A percentile compares a stretch with the other conserved stretches of the same genome.
These are phyloP conservation scores for Probosciger aterrimus DNA, from an alignment of 2,113 vertebrate species.

Conservation along the genomic window DNA sequence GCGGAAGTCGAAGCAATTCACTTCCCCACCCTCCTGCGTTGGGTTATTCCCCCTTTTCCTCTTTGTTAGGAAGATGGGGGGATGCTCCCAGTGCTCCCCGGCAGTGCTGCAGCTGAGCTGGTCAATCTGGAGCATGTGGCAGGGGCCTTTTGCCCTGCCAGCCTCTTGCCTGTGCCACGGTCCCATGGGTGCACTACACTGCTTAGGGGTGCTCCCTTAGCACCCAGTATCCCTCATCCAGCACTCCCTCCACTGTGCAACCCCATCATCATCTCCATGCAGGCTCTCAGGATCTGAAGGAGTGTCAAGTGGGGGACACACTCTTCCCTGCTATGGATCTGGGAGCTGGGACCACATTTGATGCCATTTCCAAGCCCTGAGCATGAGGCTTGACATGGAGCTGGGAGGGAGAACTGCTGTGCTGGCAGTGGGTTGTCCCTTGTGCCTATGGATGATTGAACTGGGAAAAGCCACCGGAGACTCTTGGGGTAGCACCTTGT, in stretches of 20 bases:
- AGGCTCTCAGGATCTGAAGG: background rate
- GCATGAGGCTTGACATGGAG: background rate
- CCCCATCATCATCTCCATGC: accelerated
- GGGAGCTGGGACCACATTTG: background rate
- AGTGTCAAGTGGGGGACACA: background rate
- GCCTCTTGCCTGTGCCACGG: accelerated
- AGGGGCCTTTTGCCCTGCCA: background rate
- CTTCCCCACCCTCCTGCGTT: background rate
- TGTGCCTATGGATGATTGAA: background rate
- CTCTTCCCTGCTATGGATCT: accelerated
- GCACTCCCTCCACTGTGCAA: background rate
- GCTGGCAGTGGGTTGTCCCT: background rate
- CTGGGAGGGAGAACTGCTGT: background rate
- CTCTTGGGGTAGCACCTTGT: background rate
- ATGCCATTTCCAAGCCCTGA: background rate
- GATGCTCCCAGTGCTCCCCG: background rate
- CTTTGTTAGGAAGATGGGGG: accelerated
- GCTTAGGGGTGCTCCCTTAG: background rate
- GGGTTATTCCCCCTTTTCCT: background rate
- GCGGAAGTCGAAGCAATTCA: background rate
- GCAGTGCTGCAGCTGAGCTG: accelerated
- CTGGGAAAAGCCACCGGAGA: background rate
- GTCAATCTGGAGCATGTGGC: background rate
- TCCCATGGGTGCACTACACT: accelerated
- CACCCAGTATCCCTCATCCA: background rate